Evolutionary conservation across 2,113 vertebrate species (phyloP), one percentile per base, ranked within the genome.

Genomic region (Platysternon megacephalum): DNA sequence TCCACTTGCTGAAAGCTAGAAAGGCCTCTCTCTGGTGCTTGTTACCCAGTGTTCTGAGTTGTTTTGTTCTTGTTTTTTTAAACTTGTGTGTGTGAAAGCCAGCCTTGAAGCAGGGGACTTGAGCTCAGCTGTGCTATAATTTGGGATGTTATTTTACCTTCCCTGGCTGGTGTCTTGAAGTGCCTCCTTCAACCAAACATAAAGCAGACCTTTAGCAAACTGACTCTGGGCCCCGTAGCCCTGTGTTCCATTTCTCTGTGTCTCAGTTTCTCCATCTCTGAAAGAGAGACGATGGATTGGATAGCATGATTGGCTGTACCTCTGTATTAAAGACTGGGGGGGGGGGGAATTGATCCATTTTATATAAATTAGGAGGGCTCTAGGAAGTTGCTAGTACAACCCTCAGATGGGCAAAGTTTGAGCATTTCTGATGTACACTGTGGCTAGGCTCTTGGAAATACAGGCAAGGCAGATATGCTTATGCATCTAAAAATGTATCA

Each of bases 281-380:
- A 61, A 83, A 84, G 21, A 3, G 4, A 7, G 28, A 28, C 19
- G 8, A 68, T 3, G 16, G 29, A 21, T 10, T 68, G 17, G 14
- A 21, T n/a, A 68, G 17, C 35, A 68, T n/a, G 35, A 8, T 0
- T 1, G 8, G 3, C 68, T 32, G 19, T 76, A n/a, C 78, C 2
- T 35, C 35, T 72, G 6, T 24, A 19, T 5, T 11, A 48, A 14
- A 8, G 13, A 22, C 44, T 32, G 28, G 19, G 51, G 21, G 51
- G 6, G 49, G 17, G n/a, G 26, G 19, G 5, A 12, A 74, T 9
- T 42, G n/a, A 35, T 21, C 35, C 13, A 81, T 53, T 81, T 53
- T 11, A 22, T 53, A 13, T 81, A 81, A 81, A 5, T 32, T 51
- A 39, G 21, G 11, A 35, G 5, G n/a, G 49, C 49, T n/a, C 7